Evolutionary conservation across 2,113 vertebrate genomes (phyloP).

Genomic region (human (Homo sapiens)): GRCh38 chr13:108592501-108593000

Average conservation of each 20-base stretch:
- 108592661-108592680: too few relatives aligned
- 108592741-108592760: background rate
- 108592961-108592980: background rate
- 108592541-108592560: too few relatives aligned
- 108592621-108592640: background rate
- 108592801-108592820: background rate
- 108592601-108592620: background rate
- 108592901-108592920: background rate
- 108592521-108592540: too few relatives aligned
- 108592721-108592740: background rate
- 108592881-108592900: background rate
- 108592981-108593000: background rate
- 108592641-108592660: too few relatives aligned
- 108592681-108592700: too few relatives aligned
- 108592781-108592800: background rate
- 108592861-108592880: background rate
- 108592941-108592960: background rate
- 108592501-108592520: too few relatives aligned
- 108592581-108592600: too few relatives aligned
- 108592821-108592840: background rate
- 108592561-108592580: too few relatives aligned
- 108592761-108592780: background rate
- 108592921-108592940: background rate
- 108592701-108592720: background rate
- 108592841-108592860: background rate